Base-by-base conservation (phyloP, 2,113 vertebrate genomes). In the Puffinus mauretanicus region DNA sequence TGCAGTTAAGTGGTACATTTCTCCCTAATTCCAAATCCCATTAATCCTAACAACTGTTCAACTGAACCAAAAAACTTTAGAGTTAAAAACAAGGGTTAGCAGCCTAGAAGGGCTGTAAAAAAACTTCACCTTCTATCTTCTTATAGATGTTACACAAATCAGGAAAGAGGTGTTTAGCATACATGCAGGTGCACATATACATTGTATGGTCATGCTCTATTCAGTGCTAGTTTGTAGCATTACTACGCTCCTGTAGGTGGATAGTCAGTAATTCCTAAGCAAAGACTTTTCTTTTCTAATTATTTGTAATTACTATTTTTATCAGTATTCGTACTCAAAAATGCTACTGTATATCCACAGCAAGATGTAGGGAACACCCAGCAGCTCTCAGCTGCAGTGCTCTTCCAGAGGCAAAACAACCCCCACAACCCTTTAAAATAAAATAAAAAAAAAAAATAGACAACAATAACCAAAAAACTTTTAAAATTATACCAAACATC, bases 141-240 rank as follows among this genome's bases (percentile, higher is more conserved):
- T 36, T 27, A 62, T 0, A 82, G 75, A 29, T 30, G 22, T 60
- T n/a, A 82, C n/a, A 58, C 13, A 46, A 40, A 72, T 29, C 36
- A 73, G 44, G 44, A 64, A 52, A 77, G n/a, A 72, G 9, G 2
- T 32, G 7, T 42, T 67, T 19, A 19, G 47, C 16, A 49, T 24
- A n/a, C 0, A 20, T 5, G 8, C 15, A 69, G 22, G 32, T 16
- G 10, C 25, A 79, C 16, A 22, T 11, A 49, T 1, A 42, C 7
- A 17, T 3, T n/a, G 11, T 18, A 19, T 1, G 1, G 9, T 40
- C n/a, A 65, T n/a, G 25, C 24, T 40, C 21, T 10, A 8, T 3
- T 76, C 47, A 47, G 42, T 16, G 18, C 54, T 42, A 42, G 26
- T 32, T 29, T 60, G 40, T n/a, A 69, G n/a, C 21, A 36, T 30